Base-by-base conservation (phyloP, 1,140 invertebrate genomes). In the Cyclargus thomasi region DNA sequence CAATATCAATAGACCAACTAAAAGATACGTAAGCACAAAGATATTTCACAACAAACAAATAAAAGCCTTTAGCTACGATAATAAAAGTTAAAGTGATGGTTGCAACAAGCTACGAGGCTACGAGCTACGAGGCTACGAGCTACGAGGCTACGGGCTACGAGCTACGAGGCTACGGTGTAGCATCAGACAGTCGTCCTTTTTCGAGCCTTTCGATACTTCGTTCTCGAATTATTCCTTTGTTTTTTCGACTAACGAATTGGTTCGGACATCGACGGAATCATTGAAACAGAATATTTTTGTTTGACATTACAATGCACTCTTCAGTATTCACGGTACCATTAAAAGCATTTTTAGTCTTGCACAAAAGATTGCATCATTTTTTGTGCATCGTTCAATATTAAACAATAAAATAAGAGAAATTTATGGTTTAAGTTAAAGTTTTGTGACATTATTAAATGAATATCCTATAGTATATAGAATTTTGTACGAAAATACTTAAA, bases 191-290 rank as follows among this genome's bases (percentile, higher is more conserved):
- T 47, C 39, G 39, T 16, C 39, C 39, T 16, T 47, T 47, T 47
- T 47, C 39, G 39, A 47, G 2, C 76, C 77, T 70, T 77, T 76
- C 75, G 79, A 72, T 65, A 55, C 79, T 80, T 71, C 74, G 77
- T 77, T 77, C 82, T 87, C 81, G 82, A 75, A 77, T 83, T 59
- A 87, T 85, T 85, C 82, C 83, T 79, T 79, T 78, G 80, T 87
- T 86, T 85, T 83, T 75, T 74, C 65, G 75, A 76, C 80, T 80
- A 83, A 83, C 84, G 84, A 88, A 89, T 86, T 73, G 80, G 75
- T 82, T 74, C 78, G 72, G 75, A 69, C 80, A 82, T 74, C 77
- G 72, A 75, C 75, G 78, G 70, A 59, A 64, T 39, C 39, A n/a
- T 64, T 53, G 36, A 21, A 22, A 62, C 55, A 57, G 39, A 53